phyloP scores from a whole-genome alignment of 2,113 vertebrate genomes.

The Percina caprodes region DNA sequence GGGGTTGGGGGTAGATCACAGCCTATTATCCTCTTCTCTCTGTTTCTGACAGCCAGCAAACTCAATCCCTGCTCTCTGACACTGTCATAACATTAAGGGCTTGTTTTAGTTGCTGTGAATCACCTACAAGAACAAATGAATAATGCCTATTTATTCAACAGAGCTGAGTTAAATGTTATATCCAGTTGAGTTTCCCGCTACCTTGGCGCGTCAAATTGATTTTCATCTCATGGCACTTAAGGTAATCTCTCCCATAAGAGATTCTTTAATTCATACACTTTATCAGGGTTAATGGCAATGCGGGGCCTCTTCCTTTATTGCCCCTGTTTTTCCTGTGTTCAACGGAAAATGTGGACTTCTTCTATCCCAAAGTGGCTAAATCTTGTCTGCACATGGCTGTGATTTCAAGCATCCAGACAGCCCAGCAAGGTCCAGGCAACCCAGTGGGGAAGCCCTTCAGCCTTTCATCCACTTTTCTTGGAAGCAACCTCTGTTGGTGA shows the following conservation, averaged over 20 bases:
- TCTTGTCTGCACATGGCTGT: slow-evolving; percentile 53
- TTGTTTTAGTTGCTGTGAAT: slow-evolving; percentile 39
- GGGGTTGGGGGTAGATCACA: slow-evolving; percentile 58
- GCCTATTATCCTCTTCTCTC: slow-evolving; percentile 39
- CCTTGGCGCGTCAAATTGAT: slow-evolving; percentile 37
- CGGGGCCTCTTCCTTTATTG: slow-evolving; percentile 47
- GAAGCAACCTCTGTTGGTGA: slow-evolving; percentile 74
- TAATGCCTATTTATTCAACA: background rate
- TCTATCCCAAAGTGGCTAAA: slow-evolving; percentile 44
- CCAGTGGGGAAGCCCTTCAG: slow-evolving; percentile 68
- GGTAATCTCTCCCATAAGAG: slow-evolving; percentile 17
- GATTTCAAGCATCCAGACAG: slow-evolving; percentile 69
- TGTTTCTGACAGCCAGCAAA: slow-evolving; percentile 67
- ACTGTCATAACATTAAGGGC: slow-evolving; percentile 50
- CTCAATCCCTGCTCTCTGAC: slow-evolving; percentile 42
- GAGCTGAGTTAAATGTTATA: background rate
- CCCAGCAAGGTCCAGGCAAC: slow-evolving; percentile 60
- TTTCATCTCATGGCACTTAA: slow-evolving; percentile 34
- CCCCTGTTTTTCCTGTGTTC: slow-evolving; percentile 37
- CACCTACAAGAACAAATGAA: slow-evolving; percentile 26
- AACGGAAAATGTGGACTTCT: slow-evolving; percentile 33
- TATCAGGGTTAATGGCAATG: slow-evolving; percentile 31
- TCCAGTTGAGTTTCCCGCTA: background rate
- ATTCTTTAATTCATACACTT: slow-evolving; percentile 41
- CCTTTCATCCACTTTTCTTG: slow-evolving; percentile 77